Base-by-base conservation (phyloP, 2,113 vertebrate species). In the Dipodomys spectabilis region DNA sequence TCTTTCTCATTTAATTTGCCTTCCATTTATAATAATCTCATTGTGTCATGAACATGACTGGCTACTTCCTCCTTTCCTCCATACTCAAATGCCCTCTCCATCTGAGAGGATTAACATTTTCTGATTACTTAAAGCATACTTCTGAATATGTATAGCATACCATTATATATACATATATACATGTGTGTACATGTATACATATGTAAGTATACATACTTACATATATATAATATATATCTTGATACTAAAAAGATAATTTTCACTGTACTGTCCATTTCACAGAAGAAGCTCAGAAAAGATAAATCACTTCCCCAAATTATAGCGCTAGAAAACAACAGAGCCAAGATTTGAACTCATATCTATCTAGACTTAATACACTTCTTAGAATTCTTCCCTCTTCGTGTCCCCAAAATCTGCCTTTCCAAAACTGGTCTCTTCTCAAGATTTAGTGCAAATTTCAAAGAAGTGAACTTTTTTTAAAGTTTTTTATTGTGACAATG, bases 371-470 rank as follows among this genome's bases (percentile, higher is more conserved):
- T 32, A 79, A 92, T 84, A 39, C 9, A 53, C 12, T 67, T 69
- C 69, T 83, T 45, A 13, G 19, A 69, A 49, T 79, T 85, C 32
- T 87, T 73, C 18, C 69, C 8, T 6, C 7, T 57, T n/a, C 35
- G 5, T 11, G 2, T 71, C 74, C 44, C 44, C 57, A 86, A 96
- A 90, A 89, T 87, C 64, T 68, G 45, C 28, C 23, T 87, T 90
- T 87, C 49, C 28, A 89, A 86, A 96, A 28, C 1, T 30, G 25
- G 12, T 82, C 32, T 84, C 0, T 75, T 71, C 23, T 82, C 75
- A 78, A 84, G 39, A 25, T 80, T 68, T 68, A 79, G 30, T 6
- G 32, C 5, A 88, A 53, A 49, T n/a, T 87, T 35, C 68, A 72
- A 78, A 16, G 25, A 94, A 6, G 85, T 30, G 28, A 77, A 81